Evolutionary conservation across 2,888 invertebrate genomes (phyloP), one percentile per base, ranked within the genome.

Genomic region (Ormyrus pomaceus): DNA sequence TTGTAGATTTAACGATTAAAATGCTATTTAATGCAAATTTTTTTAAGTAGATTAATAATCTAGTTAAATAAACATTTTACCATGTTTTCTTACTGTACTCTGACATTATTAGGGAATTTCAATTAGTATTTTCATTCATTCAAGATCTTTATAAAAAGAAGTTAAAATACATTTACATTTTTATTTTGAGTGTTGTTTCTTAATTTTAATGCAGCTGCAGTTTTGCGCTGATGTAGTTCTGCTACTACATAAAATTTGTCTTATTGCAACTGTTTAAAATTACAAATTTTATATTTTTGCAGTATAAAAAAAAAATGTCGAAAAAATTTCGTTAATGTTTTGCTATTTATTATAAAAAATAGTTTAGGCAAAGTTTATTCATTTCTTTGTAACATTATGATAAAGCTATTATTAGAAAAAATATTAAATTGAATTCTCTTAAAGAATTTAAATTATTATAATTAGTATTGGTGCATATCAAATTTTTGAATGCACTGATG

Each of bases 271-370:
- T 45, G 69, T 69, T 77, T n/a, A 53, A 80, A 74, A 53, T 45
- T 55, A 64, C n/a, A 68, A 65, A 66, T 51, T 53, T 69, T 65
- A 71, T 76, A 65, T 69, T 55, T 64, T 77, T 80, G 58, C 69
- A 74, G 56, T 62, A 46, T 59, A 61, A 51, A 5, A 79, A 61
- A 61, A 69, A 10, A 62, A 53, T 64, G 58, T 69, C 64, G 19
- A 74, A 74, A 69, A 74, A 74, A 73, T 61, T 68, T 50, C 13
- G 65, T 59, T 62, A 10, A 5, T 61, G 4, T 66, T 65, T 50
- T 10, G 53, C n/a, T 68, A 2, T n/a, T 13, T 56, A 53, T 53
- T 72, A 13, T 7, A 13, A 13, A n/a, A 34, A 50, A 34, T 48
- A 50, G 2, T 34, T 34, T 34, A 53, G 55, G 5, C 13, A 61